Conservation (phyloP, 2,797 vertebrate species). For the Urophycis tenuis region DNA sequence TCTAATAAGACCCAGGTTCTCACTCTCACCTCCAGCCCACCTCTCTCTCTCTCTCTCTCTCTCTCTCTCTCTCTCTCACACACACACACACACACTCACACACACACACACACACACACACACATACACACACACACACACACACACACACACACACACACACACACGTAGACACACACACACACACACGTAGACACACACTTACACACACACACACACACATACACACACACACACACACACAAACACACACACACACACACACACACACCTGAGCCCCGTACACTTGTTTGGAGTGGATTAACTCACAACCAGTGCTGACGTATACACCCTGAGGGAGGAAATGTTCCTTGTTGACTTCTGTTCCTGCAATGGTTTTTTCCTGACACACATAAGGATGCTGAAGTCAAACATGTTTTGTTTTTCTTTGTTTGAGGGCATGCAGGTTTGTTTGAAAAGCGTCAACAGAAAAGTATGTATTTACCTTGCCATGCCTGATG, state of each 20-base stretch:
- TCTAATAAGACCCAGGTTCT: neutral
- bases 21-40: neutral
- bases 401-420: constrained; percentile 49
- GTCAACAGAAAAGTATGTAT: constrained; percentile 40
- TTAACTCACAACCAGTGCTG: constrained; percentile 74
- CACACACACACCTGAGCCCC: neutral
- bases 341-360: constrained; percentile 68
- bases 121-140: neutral
- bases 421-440: constrained; percentile 54
- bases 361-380: constrained; percentile 61
- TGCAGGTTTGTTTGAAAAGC: constrained; percentile 51
- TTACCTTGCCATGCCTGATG: neutral
- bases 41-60: too few relatives aligned
- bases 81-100: neutral
- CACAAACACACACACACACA: neutral
- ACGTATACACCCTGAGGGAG: constrained; percentile 66
- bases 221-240: neutral
- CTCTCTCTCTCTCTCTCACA: too few relatives aligned
- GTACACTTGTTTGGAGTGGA: constrained; percentile 68
- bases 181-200: neutral
- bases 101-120: neutral
- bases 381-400: constrained; percentile 51
- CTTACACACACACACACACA: neutral
- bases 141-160: neutral
- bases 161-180: neutral